Conservation (phyloP, 2,888 invertebrate genomes). For the Linnaemya tessellans region DNA sequence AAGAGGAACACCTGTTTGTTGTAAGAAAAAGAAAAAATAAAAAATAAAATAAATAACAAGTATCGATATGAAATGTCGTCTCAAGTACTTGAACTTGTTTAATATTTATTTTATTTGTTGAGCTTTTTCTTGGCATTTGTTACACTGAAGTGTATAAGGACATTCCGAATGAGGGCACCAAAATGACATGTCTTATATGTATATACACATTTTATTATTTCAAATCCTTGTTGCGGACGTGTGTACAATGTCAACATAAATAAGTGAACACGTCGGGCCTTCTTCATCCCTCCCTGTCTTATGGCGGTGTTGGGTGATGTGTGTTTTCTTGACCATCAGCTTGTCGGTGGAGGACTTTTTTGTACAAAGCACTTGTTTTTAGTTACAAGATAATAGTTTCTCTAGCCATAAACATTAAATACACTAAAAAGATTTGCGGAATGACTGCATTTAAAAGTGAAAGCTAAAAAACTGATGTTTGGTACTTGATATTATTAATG, state of each 20-base stretch:
- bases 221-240: slow-evolving; percentile 55
- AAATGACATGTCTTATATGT: neutral
- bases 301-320: neutral
- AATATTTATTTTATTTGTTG: slow-evolving; percentile 15
- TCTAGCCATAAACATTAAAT: too few species aligned
- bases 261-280: slow-evolving; percentile 61
- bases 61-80: slow-evolving; percentile 33
- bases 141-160: slow-evolving; percentile 6
- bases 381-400: neutral
- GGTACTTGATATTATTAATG: too few species aligned
- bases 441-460: too few species aligned
- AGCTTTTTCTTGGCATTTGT: neutral
- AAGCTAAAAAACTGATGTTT: too few species aligned
- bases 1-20: slow-evolving; percentile 40
- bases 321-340: slow-evolving; percentile 45
- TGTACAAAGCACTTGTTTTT: neutral
- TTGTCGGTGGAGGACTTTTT: slow-evolving; percentile 33
- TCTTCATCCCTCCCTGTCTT: neutral
- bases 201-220: neutral
- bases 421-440: too few species aligned
- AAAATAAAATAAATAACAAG: neutral
- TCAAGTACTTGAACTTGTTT: slow-evolving; percentile 10
- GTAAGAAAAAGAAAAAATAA: neutral
- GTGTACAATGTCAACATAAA: slow-evolving; percentile 68
- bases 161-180: neutral